Conservation (phyloP, 2,113 vertebrate genomes). For the Bos javanicus region DNA sequence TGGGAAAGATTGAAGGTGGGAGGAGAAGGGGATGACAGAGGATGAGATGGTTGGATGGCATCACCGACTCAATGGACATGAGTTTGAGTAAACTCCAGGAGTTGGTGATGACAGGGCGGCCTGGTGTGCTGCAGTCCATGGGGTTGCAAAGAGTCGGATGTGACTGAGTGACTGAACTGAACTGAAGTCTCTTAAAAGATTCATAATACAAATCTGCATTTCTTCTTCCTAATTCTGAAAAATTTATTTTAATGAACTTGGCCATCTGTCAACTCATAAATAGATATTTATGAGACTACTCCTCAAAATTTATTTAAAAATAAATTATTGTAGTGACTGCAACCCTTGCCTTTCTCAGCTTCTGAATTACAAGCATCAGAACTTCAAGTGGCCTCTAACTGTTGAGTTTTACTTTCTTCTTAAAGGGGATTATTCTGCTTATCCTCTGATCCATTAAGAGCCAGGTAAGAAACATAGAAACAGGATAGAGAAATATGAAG, state of each 20-base stretch:
- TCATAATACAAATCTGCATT: not conserved
- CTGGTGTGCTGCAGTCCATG: not conserved
- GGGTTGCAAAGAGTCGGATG: not conserved
- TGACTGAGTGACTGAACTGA: not conserved
- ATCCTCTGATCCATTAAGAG: constrained; percentile 18
- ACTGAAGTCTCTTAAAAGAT: not conserved
- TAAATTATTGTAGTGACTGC: not conserved
- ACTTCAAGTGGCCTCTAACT: not conserved
- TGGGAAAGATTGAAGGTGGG: not conserved
- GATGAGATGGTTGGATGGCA: not conserved
- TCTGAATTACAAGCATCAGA: not conserved
- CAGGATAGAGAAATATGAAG: constrained; percentile 4
- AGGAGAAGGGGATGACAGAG: not conserved
- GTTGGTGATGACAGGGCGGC: not conserved
- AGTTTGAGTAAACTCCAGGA: not conserved
- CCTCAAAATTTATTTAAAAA: not conserved
- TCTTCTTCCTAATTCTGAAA: not conserved
- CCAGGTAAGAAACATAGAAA: not conserved
- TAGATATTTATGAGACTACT: not conserved
- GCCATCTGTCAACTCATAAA: not conserved
- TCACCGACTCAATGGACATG: not conserved
- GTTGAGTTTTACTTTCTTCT: not conserved
- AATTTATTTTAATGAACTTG: not conserved
- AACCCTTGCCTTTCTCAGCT: not conserved
- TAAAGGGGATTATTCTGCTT: not conserved